Conservation (phyloP, 2,113 vertebrate species). For the Myotis davidii region DNA sequence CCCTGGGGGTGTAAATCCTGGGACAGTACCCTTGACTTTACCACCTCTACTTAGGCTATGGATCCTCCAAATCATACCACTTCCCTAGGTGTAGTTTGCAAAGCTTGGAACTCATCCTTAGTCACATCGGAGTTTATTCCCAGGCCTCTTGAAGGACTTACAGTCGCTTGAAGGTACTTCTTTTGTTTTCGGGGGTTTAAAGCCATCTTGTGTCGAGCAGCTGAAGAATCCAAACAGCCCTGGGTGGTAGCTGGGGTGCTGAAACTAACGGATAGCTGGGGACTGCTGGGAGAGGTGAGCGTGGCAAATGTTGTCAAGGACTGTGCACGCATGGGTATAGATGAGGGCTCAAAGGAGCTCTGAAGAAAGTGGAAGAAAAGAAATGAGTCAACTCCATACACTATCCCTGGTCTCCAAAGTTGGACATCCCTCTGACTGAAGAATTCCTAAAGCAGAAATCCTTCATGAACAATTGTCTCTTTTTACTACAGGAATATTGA, state of each 20-base stretch:
- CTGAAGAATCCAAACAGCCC: constrained; percentile 90
- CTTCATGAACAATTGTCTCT: background rate
- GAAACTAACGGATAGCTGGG: constrained; percentile 85
- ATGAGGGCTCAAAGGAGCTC: constrained; percentile 85
- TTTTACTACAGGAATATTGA: background rate
- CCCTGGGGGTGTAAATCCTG: background rate
- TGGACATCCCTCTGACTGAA: background rate
- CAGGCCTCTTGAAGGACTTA: constrained; percentile 77
- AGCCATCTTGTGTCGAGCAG: constrained; percentile 91
- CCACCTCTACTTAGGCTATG: background rate
- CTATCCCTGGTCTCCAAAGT: background rate
- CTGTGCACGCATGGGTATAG: constrained; percentile 84
- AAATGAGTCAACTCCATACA: background rate
- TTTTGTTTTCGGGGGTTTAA: constrained; percentile 87
- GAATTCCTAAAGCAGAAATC: constrained; percentile 2
- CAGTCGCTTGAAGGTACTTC: constrained; percentile 79
- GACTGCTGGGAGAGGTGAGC: background rate
- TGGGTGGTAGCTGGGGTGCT: constrained; percentile 85
- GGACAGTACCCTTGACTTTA: background rate
- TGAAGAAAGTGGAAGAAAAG: constrained; percentile 73
- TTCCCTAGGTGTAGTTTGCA: constrained; percentile 11
- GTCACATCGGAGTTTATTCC: background rate
- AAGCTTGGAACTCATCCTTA: background rate
- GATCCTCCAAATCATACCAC: background rate
- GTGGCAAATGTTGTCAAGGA: background rate